A percentile compares a stretch with the other conserved stretches of the same genome.
These are phyloP conservation scores for Amniataba percoides DNA, from an alignment of 2,797 vertebrate species.

Conservation along the genomic window DNA sequence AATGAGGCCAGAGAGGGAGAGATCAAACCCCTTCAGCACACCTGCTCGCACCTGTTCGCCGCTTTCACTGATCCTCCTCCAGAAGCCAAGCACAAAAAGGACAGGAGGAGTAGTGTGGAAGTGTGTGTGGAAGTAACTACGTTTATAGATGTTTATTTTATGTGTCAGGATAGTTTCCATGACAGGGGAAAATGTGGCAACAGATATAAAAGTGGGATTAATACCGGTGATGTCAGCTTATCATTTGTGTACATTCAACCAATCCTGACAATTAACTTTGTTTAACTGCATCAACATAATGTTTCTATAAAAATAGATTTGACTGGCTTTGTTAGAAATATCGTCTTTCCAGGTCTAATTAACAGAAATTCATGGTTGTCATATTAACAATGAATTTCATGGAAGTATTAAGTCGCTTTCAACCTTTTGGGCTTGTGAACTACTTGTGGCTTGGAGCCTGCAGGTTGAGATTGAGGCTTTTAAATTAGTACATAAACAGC, in stretches of 20 bases:
- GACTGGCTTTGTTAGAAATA: neutral
- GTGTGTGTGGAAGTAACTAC: neutral
- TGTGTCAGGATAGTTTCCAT: neutral
- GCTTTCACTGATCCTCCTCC: slow-evolving; percentile 56
- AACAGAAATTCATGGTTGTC: neutral
- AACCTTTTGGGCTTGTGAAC: neutral
- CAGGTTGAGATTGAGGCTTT: neutral
- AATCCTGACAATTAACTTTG: neutral
- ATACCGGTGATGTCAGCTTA: neutral
- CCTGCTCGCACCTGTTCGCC: slow-evolving; percentile 77
- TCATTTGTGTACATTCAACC: neutral
- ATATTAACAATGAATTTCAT: neutral
- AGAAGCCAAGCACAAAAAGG: slow-evolving; percentile 17
- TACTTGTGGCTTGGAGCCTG: neutral
- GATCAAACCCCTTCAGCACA: slow-evolving; percentile 69
- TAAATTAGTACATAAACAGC: neutral
- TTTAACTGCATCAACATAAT: neutral
- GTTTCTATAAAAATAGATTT: neutral
- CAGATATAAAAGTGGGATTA: neutral
- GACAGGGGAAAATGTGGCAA: neutral
- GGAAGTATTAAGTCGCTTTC: neutral
- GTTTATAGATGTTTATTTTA: neutral
- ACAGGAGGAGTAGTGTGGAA: neutral
- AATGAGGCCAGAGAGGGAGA: slow-evolving; percentile 61
- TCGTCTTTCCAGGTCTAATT: neutral